Percentiles rank a stretch among this genome's conserved stretches.
These are phyloP conservation scores for Baronia brevicornis DNA, from an alignment of 2,888 invertebrate genomes.

Conservation along the genomic window DNA sequence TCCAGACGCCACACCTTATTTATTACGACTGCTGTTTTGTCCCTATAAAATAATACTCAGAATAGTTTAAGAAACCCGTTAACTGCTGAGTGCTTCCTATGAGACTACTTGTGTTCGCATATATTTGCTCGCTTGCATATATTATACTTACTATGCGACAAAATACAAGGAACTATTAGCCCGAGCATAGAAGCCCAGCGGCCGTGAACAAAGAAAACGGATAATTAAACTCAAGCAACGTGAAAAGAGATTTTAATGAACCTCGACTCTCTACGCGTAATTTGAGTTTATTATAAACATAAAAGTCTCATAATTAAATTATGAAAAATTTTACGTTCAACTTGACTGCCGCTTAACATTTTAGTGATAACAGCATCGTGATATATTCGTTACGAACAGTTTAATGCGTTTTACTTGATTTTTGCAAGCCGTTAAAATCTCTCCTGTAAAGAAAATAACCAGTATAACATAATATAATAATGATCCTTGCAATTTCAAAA, in stretches of 20 bases:
- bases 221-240: conserved; percentile 67
- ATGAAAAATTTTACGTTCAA: conserved; percentile 25
- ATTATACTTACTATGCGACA: conserved; percentile 28
- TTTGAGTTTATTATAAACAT: conserved; percentile 62
- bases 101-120: conserved; percentile 9
- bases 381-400: too few relatives aligned
- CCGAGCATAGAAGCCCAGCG: conserved; percentile 47
- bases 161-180: conserved; percentile 42
- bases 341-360: conserved; percentile 8
- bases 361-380: conserved; percentile 6
- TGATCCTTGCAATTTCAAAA: too few relatives aligned
- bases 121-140: conserved; percentile 21
- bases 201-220: conserved; percentile 64
- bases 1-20: too few relatives aligned
- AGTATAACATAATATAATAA: too few relatives aligned
- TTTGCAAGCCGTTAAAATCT: too few relatives aligned
- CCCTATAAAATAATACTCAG: too few relatives aligned
- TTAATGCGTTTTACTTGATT: background rate
- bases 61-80: too few relatives aligned
- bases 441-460: too few relatives aligned
- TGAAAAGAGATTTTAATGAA: conserved; percentile 71
- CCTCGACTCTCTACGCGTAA: conserved; percentile 56
- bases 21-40: too few relatives aligned
- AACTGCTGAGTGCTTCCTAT: conserved; percentile 8
- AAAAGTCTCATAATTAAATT: conserved; percentile 49